Percentiles rank a stretch among this genome's conserved stretches.
These are phyloP conservation scores for Drosophila auraria DNA, from an alignment of 1,140 invertebrate genomes.

Conservation along the genomic window DNA sequence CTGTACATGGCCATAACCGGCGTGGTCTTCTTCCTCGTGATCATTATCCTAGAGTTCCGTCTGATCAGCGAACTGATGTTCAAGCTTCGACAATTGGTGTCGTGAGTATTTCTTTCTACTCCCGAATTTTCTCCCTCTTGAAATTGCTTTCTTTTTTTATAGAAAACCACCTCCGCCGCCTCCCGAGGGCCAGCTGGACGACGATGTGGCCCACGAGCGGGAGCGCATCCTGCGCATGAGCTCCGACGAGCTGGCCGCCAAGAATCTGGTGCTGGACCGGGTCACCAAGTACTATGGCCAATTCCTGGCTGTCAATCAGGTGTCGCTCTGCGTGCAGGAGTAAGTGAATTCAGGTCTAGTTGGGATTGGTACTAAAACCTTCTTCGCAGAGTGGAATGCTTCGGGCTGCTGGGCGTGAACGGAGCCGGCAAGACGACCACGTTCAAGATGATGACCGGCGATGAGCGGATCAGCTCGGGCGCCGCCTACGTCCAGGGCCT, in stretches of 20 bases:
- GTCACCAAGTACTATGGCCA: constrained; percentile 89
- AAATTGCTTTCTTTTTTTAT: background rate
- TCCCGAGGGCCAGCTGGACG: constrained; percentile 67
- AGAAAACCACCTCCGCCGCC: constrained; percentile 61
- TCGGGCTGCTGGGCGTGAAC: constrained; percentile 95
- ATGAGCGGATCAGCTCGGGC: constrained; percentile 87
- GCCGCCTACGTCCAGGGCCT: constrained; percentile 86
- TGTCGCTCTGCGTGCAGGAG: constrained; percentile 87
- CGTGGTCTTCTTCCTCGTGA: constrained; percentile 58
- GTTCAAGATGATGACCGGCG: constrained; percentile 96
- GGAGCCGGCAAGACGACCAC: constrained; percentile 95
- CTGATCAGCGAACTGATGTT: constrained; percentile 59
- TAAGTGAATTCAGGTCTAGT: constrained; percentile 30
- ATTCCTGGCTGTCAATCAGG: constrained; percentile 89
- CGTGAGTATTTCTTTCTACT: constrained; percentile 39
- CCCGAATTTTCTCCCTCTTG: no score
- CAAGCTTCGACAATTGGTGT: constrained; percentile 27
- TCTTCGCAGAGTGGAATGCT: constrained; percentile 89
- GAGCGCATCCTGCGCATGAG: constrained; percentile 69
- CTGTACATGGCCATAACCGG: constrained; percentile 52
- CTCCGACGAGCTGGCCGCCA: constrained; percentile 34
- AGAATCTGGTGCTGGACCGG: constrained; percentile 85
- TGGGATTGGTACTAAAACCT: no score
- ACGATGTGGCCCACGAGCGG: constrained; percentile 85
- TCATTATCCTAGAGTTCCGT: constrained; percentile 65